Evolutionary conservation across 2,888 invertebrate genomes (phyloP).

Genomic region (Neocrepidodera transversa): DNA sequence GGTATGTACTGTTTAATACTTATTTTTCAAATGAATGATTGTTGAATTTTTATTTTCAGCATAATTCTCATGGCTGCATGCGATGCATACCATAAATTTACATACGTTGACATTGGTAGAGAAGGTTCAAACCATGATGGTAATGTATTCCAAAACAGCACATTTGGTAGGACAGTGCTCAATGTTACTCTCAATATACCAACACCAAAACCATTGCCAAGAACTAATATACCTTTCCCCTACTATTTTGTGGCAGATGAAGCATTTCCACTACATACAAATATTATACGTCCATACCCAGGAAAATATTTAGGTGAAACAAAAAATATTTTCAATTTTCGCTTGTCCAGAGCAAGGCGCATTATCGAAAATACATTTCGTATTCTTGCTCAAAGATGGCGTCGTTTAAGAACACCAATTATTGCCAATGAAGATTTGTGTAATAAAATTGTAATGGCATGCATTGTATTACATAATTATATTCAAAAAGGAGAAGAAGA

Average conservation of each 20-base stretch:
- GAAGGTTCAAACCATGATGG: constrained; percentile 24
- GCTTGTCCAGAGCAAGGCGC: constrained; percentile 11
- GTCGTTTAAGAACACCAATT: constrained; percentile 9
- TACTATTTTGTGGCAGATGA: constrained; percentile 27
- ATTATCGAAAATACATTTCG: constrained; percentile 1
- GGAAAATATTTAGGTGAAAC: constrained; percentile 8
- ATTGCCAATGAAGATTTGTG: constrained; percentile 9
- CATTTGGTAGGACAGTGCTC: constrained; percentile 10
- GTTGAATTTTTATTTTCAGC: constrained; percentile 3
- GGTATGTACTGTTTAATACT: too few relatives aligned
- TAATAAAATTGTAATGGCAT: constrained; percentile 32
- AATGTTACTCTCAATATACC: constrained; percentile 9
- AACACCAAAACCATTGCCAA: constrained; percentile 12
- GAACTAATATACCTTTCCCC: constrained; percentile 6
- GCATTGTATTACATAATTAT: constrained; percentile 38
- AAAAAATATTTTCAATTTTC: constrained; percentile 8
- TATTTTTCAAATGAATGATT: too few relatives aligned
- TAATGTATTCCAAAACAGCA: neutral
- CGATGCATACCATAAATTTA: constrained; percentile 29
- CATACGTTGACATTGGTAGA: neutral
- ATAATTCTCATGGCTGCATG: constrained; percentile 21
- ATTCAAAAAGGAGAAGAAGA: constrained; percentile 36
- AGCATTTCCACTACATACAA: constrained; percentile 29
- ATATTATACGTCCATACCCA: constrained; percentile 30
- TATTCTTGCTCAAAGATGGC: constrained; percentile 14